Conservation (phyloP, 2,113 vertebrate genomes). For the Cichladusa arquata region DNA sequence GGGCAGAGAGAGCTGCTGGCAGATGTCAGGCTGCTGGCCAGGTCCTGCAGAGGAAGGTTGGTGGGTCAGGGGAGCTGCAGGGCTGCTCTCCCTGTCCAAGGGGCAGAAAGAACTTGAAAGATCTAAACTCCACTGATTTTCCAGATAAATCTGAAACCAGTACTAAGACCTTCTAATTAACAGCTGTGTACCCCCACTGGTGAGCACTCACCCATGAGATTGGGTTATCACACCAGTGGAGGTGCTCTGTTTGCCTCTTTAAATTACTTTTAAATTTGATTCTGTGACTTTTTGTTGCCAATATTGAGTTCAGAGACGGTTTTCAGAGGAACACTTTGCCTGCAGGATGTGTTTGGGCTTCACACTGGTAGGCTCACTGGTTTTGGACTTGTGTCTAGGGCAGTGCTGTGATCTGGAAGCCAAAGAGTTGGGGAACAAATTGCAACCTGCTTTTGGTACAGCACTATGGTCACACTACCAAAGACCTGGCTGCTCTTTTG, state of each 20-base stretch:
- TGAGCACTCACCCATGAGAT: fast-evolving
- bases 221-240: background rate
- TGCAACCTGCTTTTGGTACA: background rate
- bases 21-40: background rate
- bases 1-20: background rate
- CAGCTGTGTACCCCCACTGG: background rate
- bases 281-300: background rate
- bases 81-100: background rate
- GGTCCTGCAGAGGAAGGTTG: background rate
- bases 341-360: background rate
- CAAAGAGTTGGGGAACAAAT: background rate
- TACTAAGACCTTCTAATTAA: background rate
- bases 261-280: background rate
- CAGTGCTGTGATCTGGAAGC: background rate
- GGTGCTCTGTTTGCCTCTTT: background rate
- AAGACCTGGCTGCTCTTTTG: background rate
- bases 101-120: background rate
- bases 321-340: background rate
- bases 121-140: background rate
- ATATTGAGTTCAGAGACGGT: background rate
- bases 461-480: fast-evolving
- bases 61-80: background rate
- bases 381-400: background rate
- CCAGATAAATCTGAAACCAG: background rate
- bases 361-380: background rate